phyloP scores from a whole-genome alignment of 1,140 invertebrate species.

The Calliphora vicina region DNA sequence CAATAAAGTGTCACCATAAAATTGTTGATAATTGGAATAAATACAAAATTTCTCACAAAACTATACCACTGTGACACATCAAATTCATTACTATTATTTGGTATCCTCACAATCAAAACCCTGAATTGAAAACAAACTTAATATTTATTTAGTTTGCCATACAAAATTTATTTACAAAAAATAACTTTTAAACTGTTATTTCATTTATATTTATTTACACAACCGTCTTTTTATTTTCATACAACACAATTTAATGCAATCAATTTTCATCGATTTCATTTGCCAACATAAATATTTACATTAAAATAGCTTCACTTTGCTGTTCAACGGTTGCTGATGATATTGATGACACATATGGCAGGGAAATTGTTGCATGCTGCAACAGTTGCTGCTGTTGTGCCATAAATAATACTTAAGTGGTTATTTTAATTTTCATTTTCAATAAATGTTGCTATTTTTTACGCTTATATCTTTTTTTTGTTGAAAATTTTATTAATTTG shows the following conservation, averaged over 20 bases:
- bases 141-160: too few relatives aligned
- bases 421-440: slow-evolving; percentile 1
- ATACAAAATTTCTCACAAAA: too few relatives aligned
- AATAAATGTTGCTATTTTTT: neutral
- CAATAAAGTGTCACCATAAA: too few relatives aligned
- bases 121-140: too few relatives aligned
- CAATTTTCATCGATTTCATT: slow-evolving; percentile 35
- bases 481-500: too few relatives aligned
- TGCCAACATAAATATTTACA: slow-evolving; percentile 31
- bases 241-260: slow-evolving; percentile 20
- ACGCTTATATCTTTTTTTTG: too few relatives aligned
- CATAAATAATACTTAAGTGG: slow-evolving; percentile 40
- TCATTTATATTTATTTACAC: neutral
- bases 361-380: slow-evolving; percentile 31
- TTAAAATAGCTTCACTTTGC: slow-evolving; percentile 18
- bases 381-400: slow-evolving; percentile 45
- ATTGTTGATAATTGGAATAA: too few relatives aligned
- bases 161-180: too few relatives aligned
- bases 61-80: too few relatives aligned
- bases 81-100: too few relatives aligned
- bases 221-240: neutral
- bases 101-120: too few relatives aligned
- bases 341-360: neutral
- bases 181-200: neutral
- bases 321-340: too few relatives aligned